A percentile compares a stretch with the other conserved stretches of the same genome.
Evolutionary conservation across 2,797 vertebrate genomes (phyloP).

Genomic region (Loriculus beryllinus): DNA sequence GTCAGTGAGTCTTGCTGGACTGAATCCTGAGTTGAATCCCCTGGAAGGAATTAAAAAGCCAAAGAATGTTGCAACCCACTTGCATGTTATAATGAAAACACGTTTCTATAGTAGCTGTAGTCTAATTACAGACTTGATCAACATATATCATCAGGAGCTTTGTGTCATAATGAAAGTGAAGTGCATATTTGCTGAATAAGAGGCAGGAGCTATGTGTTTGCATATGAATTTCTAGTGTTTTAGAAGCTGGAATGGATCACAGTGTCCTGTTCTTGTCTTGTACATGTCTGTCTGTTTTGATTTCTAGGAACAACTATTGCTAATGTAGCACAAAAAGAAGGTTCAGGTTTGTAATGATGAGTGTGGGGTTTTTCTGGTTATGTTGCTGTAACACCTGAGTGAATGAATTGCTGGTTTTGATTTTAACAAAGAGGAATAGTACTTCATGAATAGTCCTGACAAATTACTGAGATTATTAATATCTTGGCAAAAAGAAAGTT

Average conservation of each 20-base stretch:
- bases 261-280: not conserved
- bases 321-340: not conserved
- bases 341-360: conserved; percentile 54
- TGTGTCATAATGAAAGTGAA: not conserved
- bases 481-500: not conserved
- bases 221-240: not conserved
- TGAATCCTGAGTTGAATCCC: not conserved
- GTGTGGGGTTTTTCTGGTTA: not conserved
- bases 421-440: not conserved
- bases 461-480: not conserved
- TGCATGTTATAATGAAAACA: not conserved
- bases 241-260: not conserved
- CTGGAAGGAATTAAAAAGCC: not conserved
- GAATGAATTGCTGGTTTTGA: not conserved
- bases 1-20: not conserved
- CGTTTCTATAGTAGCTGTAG: not conserved
- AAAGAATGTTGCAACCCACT: not conserved
- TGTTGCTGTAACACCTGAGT: not conserved
- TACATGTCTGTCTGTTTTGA: not conserved
- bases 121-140: not conserved
- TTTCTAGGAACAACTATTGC: conserved; percentile 9
- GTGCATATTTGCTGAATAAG: not conserved
- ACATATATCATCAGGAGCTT: not conserved
- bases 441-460: not conserved
- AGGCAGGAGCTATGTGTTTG: not conserved